These are phyloP conservation scores for Fistularia tabacaria DNA, from an alignment of 2,797 vertebrate species.

Conservation along the genomic window DNA sequence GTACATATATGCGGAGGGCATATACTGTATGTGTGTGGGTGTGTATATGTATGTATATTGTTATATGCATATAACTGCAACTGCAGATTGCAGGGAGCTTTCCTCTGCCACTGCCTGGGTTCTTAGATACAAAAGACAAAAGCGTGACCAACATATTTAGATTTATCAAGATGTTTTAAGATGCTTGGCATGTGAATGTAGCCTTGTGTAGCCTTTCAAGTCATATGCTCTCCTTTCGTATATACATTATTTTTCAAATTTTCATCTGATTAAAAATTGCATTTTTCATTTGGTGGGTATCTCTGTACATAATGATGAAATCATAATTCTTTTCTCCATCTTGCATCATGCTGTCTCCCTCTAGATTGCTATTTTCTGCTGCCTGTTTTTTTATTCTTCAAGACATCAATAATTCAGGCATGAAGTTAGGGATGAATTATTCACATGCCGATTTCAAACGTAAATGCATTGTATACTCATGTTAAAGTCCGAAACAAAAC, in stretches of 20 bases:
- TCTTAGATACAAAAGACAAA: too few species aligned
- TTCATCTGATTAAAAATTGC: constrained; percentile 46
- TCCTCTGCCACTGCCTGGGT: too few species aligned
- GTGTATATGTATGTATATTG: too few species aligned
- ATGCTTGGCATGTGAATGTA: too few species aligned
- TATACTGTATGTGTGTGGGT: too few species aligned
- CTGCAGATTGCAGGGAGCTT: too few species aligned
- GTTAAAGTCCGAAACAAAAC: constrained; percentile 34
- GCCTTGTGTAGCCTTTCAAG: too few species aligned
- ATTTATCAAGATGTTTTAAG: too few species aligned
- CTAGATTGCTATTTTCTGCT: constrained; percentile 51
- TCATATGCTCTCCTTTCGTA: too few species aligned
- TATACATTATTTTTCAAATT: not conserved
- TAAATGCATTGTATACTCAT: constrained; percentile 45
- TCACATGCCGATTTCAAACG: constrained; percentile 65
- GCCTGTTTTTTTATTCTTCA: constrained; percentile 58
- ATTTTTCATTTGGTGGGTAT: constrained; percentile 40
- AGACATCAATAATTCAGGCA: constrained; percentile 76
- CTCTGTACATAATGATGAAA: constrained; percentile 61
- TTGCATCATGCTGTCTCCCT: constrained; percentile 66
- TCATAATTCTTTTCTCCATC: constrained; percentile 55
- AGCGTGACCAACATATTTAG: too few species aligned
- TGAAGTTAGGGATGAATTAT: constrained; percentile 71
- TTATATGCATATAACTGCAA: too few species aligned
- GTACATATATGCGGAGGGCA: too few species aligned